Evolutionary conservation across 1,140 invertebrate species (phyloP).

Genomic region (Dreissena rostriformis): DNA sequence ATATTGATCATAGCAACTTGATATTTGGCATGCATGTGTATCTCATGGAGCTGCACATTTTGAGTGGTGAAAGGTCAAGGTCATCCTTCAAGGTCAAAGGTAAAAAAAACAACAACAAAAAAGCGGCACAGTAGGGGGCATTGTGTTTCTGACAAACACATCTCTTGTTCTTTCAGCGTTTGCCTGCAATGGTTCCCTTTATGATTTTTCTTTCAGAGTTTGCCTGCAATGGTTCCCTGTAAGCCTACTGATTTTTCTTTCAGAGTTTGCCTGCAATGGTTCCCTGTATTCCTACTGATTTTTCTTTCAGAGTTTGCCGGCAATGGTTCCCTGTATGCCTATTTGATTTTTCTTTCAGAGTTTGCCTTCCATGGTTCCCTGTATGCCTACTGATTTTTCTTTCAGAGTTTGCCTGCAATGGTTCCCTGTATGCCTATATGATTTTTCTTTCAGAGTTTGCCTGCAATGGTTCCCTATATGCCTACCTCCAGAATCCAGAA

Average conservation of each 20-base stretch:
- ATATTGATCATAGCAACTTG: too few species aligned
- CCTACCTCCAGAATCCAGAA: slow-evolving; percentile 77
- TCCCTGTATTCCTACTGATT: slow-evolving; percentile 76
- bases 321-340: background rate
- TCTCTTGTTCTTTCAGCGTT: slow-evolving; percentile 79
- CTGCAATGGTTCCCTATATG: slow-evolving; percentile 79
- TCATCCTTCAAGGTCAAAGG: too few species aligned
- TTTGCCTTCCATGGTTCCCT: slow-evolving; percentile 78
- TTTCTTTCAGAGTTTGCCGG: slow-evolving; percentile 80
- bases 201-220: slow-evolving; percentile 57
- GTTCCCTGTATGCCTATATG: slow-evolving; percentile 80
- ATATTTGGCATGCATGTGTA: too few species aligned
- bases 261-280: too few species aligned
- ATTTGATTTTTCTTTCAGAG: slow-evolving; percentile 75
- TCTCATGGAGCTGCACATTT: too few species aligned
- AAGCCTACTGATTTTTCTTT: too few species aligned
- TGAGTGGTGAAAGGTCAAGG: too few species aligned
- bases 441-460: slow-evolving; percentile 78
- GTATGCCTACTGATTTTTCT: slow-evolving; percentile 62
- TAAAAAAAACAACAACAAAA: too few species aligned
- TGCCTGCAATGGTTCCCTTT: slow-evolving; percentile 80
- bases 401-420: slow-evolving; percentile 80
- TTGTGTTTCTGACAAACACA: too few species aligned
- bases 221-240: too few species aligned
- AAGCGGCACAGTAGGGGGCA: too few species aligned